Evolutionary conservation across 2,113 vertebrate species (phyloP).

Genomic region (Silurus glanis): DNA sequence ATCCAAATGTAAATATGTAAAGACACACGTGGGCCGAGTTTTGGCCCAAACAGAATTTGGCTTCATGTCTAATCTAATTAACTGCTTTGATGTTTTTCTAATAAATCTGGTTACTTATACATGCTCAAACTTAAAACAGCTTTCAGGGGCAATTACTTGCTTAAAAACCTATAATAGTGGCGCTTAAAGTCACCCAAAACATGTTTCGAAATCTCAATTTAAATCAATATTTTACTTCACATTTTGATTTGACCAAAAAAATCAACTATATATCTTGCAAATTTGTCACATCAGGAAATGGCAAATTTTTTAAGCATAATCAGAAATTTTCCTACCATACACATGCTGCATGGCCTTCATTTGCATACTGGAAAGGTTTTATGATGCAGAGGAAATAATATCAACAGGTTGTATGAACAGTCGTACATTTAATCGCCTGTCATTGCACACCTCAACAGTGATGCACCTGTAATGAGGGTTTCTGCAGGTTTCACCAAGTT

Average conservation of each 20-base stretch:
- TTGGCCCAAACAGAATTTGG: neutral
- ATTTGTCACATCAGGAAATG: neutral
- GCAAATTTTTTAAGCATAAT: neutral
- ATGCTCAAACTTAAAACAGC: neutral
- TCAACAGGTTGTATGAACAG: too few species aligned
- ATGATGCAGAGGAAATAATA: neutral
- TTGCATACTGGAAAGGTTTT: constrained; percentile 4
- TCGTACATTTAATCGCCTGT: too few species aligned
- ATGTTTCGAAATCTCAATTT: neutral
- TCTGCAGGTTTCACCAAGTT: too few species aligned
- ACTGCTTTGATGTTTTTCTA: neutral
- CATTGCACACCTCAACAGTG: too few species aligned
- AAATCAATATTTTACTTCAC: neutral
- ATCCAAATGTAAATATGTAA: neutral
- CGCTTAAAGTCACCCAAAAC: neutral
- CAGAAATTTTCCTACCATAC: neutral
- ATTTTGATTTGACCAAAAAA: neutral
- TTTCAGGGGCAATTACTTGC: neutral
- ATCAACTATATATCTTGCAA: too few species aligned
- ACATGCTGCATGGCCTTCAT: neutral
- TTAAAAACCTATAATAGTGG: neutral
- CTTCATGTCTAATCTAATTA: neutral
- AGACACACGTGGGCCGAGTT: neutral
- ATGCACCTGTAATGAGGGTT: too few species aligned
- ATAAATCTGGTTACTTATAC: neutral